Base-by-base conservation (phyloP, 2,797 vertebrate genomes). In the Megalops cyprinoides region DNA sequence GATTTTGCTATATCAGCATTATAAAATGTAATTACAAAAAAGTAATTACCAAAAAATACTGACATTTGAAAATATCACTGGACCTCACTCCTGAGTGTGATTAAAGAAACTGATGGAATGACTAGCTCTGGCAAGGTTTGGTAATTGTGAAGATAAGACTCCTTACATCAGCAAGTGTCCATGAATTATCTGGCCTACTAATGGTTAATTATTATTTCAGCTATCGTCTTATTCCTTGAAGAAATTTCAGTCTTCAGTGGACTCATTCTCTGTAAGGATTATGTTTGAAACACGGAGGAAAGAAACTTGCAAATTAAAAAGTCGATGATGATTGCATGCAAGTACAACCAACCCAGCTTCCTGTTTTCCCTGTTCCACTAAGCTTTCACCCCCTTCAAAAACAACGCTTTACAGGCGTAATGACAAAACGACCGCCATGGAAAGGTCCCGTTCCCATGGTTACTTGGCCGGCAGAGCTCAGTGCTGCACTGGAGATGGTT, bases 391-490 rank as follows among this genome's bases (percentile, higher is more conserved):
- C 65, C 15, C 60, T 46, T 46, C 2, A 28, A 37, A 37, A 53
- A 76, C 37, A 31, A 37, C 25, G 9, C 1, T 9, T 37, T 49
- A 37, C 74, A 34, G 34, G 20, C 49, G 7, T 44, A 42, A 62
- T 71, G 67, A 71, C 67, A 58, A 78, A 60, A 46, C 42, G 44
- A 69, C 62, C 51, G 62, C 49, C 60, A 34, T 18, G 78, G 48
- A 48, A 44, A 79, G 78, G 23, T 46, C 62, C 28, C 34, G 78
- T 79, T 79, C 34, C 78, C 62, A 46, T 79, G 78, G 78, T 71
- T 48, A 79, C 65, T 28, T 65, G 60, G 78, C 62, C 65, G 7
- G 56, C 37, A 25, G 25, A 53, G 74, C 48, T 76, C 49, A 76
- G 51, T 31, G 28, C 28, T 71, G 78, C 78, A 71, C 58, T 46